Base-by-base conservation (phyloP, 1,140 invertebrate species). In the Heliothis virescens region DNA sequence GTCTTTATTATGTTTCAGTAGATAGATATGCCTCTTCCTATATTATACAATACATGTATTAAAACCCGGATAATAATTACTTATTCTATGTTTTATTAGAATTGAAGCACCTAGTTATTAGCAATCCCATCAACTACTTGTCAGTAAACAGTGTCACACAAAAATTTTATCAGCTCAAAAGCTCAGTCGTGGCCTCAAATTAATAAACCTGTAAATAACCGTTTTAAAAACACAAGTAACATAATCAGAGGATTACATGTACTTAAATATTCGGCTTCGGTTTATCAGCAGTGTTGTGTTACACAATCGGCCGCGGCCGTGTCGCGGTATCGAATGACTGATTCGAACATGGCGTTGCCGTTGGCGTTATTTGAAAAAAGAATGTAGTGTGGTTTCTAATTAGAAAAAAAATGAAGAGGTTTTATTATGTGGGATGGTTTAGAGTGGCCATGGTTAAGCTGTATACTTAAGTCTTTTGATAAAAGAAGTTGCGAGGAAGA, bases 241-340 rank as follows among this genome's bases (percentile, higher is more conserved):
- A 29, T 71, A 71, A 53, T 11, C 47, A 10, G 21, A 7, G 67
- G 67, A 50, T 52, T 71, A 71, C 67, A 67, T 16, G 60, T 57
- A 16, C 13, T n/a, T 69, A 52, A 13, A 52, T 29, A 50, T 50
- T 71, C 48, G 67, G 67, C 67, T 71, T 71, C 67, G 67, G 65
- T 18, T 11, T 67, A 16, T 41, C 11, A 67, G 16, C 63, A 47
- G 67, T 71, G 48, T 71, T n/a, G 3, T 15, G 48, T 71, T 71
- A 71, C 67, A 71, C 48, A 71, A 41, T 63, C 18, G 67, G 18
- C 12, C 18, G 65, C 16, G 21, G 47, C 67, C 48, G 63, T 16
- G 41, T 67, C 63, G 63, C 18, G 13, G 16, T 69, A 79, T 79
- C 77, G 26, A 59, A 62, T 79, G 47, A 29, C 77, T 60, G 18